Evolutionary conservation across 2,888 invertebrate species (phyloP).

Genomic region (Cephus runcator): DNA sequence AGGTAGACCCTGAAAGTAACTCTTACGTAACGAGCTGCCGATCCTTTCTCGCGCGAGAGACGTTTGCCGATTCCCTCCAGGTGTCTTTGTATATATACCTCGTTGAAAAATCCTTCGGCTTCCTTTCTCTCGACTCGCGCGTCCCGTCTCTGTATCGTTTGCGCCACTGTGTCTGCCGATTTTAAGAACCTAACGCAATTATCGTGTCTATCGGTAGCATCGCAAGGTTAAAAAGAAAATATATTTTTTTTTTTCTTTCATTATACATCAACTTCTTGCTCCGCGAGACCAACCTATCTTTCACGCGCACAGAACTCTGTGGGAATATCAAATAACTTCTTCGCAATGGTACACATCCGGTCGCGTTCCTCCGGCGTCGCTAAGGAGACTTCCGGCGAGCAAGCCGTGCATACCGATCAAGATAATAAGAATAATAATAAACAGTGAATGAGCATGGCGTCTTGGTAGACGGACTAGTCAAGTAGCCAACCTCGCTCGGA

Average conservation of each 20-base stretch:
- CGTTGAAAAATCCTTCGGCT: neutral
- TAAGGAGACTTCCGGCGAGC: conserved; percentile 25
- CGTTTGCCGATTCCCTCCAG: neutral
- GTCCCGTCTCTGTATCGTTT: neutral
- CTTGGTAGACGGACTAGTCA: neutral
- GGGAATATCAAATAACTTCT: neutral
- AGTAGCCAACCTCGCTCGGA: neutral
- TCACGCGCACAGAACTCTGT: neutral
- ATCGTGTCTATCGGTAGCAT: neutral
- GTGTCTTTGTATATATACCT: neutral
- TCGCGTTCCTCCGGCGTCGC: neutral
- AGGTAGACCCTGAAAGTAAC: neutral
- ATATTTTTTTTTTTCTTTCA: neutral
- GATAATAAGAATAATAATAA: neutral
- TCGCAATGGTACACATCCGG: conserved; percentile 20
- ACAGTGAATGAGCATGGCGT: neutral
- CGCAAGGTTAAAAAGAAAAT: neutral
- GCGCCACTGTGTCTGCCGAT: neutral
- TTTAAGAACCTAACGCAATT: neutral
- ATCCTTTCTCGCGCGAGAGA: neutral
- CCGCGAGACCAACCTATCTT: neutral
- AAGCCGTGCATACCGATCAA: conserved; percentile 24
- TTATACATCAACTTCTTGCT: neutral
- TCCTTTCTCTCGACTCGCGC: neutral
- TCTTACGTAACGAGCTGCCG: neutral